Base-by-base conservation (phyloP, 2,797 vertebrate species). In the Pitangus sulphuratus region DNA sequence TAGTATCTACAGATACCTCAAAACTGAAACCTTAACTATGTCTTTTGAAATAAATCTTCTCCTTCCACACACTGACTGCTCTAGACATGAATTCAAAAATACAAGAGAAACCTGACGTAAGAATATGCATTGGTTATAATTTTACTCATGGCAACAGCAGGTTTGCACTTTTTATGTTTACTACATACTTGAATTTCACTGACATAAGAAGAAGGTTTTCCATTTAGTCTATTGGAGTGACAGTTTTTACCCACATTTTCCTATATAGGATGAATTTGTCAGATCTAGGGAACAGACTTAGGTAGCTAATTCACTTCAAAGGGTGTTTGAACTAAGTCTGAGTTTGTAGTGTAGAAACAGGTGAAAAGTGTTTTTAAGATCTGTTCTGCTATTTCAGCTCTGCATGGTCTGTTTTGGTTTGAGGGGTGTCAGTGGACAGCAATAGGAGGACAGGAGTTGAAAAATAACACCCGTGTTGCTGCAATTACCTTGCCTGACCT, bases 371-470 rank as follows among this genome's bases (percentile, higher is more conserved):
- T 12, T 69, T 4, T 14, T 65, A 54, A 69, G 62, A 39, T 61
- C 26, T 45, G 6, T 68, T 71, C 62, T 56, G 12, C 20, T 72
- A 10, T 47, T 90, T 88, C 44, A 81, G 24, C 24, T 74, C 47
- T 86, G 11, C 24, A 4, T 18, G 19, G 4, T 51, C 39, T 61
- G 4, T 45, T 88, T 82, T 44, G 10, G 7, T 75, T 70, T 84
- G 56, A 84, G 53, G 14, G 4, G 26, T 48, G 31, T 33, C 48
- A 47, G 1, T 13, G 16, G 16, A 33, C 21, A 66, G 40, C 28
- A 71, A 8, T 3, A 28, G 19, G 7, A 16, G 39, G 4, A 19
- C 2, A 1, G 25, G 3, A 15, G 2, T 2, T 54, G 24, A 48
- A n/a, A n/a, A 28, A 12, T 56, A 31, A 16, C 37, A 60, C 25